Conservation (phyloP, 2,888 invertebrate species). For the Hedya salicella region DNA sequence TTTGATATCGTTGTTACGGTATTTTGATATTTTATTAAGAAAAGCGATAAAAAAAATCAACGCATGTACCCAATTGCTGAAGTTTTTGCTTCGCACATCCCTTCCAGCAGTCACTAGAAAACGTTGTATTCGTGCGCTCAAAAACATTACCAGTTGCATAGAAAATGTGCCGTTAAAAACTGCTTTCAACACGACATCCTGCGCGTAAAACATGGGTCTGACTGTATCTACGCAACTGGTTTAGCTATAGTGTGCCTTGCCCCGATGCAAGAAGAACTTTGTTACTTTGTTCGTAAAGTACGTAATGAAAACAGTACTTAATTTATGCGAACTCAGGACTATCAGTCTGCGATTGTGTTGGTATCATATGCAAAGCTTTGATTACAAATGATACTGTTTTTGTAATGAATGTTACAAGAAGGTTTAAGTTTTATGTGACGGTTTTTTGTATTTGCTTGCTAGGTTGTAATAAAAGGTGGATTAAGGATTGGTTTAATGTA, state of each 20-base stretch:
- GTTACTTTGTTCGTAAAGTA: neutral
- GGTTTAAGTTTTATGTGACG: no score
- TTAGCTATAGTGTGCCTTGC: neutral
- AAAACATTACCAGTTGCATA: slow-evolving; percentile 57
- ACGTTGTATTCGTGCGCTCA: slow-evolving; percentile 58
- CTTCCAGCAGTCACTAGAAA: slow-evolving; percentile 49
- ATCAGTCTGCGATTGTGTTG: slow-evolving; percentile 59
- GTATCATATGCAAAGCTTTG: slow-evolving; percentile 26
- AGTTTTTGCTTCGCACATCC: slow-evolving; percentile 8
- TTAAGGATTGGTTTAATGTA: no score
- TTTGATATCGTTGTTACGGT: no score
- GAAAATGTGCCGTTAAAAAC: slow-evolving; percentile 63
- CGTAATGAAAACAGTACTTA: slow-evolving; percentile 66
- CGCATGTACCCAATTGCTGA: no score
- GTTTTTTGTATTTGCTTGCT: no score
- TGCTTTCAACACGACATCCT: slow-evolving; percentile 78
- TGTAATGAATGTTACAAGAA: neutral
- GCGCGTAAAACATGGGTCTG: slow-evolving; percentile 70
- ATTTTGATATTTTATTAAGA: no score
- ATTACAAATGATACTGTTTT: slow-evolving; percentile 20
- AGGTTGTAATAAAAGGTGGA: no score
- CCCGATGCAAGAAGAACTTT: neutral
- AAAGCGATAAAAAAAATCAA: no score
- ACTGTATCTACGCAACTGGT: neutral
- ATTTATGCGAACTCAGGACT: slow-evolving; percentile 77